These are phyloP conservation scores for Acrocephalus kingi DNA, from an alignment of 2,113 vertebrate species.

Conservation along the genomic window DNA sequence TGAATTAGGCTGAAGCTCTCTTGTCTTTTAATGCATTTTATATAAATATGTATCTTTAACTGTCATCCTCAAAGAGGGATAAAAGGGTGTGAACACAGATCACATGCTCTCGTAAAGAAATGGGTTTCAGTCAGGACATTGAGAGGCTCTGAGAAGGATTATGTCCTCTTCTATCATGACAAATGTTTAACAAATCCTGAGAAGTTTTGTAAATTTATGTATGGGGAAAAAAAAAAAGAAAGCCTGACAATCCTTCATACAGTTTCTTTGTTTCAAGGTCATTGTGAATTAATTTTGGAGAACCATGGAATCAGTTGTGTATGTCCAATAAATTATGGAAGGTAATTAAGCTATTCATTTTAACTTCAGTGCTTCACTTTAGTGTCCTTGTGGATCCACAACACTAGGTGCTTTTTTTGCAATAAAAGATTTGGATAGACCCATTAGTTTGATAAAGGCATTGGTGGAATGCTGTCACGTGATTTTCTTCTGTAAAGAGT, in stretches of 20 bases:
- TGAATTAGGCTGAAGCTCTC: background rate
- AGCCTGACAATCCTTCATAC: background rate
- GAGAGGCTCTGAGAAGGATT: background rate
- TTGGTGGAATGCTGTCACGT: background rate
- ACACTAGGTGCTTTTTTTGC: background rate
- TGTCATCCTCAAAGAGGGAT: background rate
- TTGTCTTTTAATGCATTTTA: background rate
- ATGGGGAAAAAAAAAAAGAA: background rate
- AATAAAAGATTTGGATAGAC: background rate
- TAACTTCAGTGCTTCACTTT: background rate
- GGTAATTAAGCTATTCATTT: conserved; percentile 62
- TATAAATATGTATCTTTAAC: background rate
- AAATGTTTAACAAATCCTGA: background rate
- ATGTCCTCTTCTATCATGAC: background rate
- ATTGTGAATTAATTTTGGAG: conserved; percentile 9
- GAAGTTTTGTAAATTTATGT: background rate
- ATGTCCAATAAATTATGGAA: conserved; percentile 56
- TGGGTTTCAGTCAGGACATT: background rate
- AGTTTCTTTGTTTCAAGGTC: conserved; percentile 33
- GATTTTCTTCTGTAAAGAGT: background rate
- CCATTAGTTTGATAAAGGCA: background rate
- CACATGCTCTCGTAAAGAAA: background rate
- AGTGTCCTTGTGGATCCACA: conserved; percentile 32
- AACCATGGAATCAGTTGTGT: conserved; percentile 29
- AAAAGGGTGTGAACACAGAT: background rate